Percentiles rank a stretch among this genome's conserved stretches.
phyloP scores from a whole-genome alignment of 2,888 invertebrate genomes.

The Chrysolina americana region DNA sequence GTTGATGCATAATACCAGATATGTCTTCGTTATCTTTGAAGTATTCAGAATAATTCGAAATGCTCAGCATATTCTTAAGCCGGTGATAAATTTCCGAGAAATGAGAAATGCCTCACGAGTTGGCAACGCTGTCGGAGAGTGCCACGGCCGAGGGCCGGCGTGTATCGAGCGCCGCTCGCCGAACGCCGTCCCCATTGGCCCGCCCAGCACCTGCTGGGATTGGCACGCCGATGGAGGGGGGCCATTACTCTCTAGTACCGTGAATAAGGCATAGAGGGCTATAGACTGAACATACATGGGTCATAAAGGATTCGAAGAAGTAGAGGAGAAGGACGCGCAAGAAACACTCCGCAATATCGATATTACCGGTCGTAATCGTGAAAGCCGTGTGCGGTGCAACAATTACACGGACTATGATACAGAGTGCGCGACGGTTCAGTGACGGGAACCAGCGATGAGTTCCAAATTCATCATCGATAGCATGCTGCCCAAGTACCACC shows the following conservation, averaged over 20 bases:
- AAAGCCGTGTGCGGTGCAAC: conserved; percentile 61
- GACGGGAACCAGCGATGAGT: conserved; percentile 81
- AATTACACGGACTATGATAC: conserved; percentile 64
- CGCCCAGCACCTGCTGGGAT: conserved; percentile 72
- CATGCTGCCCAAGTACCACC: conserved; percentile 95
- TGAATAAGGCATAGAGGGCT: conserved; percentile 85
- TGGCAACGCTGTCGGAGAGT: conserved; percentile 30
- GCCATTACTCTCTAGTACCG: conserved; percentile 74
- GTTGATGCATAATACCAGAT: too few species aligned
- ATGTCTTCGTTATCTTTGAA: too few species aligned
- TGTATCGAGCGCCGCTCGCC: conserved; percentile 58
- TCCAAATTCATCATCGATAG: conserved; percentile 98
- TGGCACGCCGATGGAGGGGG: conserved; percentile 69
- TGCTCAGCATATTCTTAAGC: too few species aligned
- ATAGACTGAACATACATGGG: conserved; percentile 89
- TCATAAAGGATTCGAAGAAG: conserved; percentile 88
- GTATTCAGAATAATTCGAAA: too few species aligned
- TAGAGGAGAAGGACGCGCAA: conserved; percentile 76
- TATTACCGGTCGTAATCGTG: conserved; percentile 64
- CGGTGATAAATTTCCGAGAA: too few species aligned
- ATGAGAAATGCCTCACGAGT: neutral
- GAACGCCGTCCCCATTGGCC: conserved; percentile 66
- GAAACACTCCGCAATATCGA: conserved; percentile 67
- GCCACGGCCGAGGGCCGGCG: conserved; percentile 48
- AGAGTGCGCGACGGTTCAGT: conserved; percentile 67